phyloP scores from a whole-genome alignment of 2,797 vertebrate species.

The Hephaestus fuliginosus region DNA sequence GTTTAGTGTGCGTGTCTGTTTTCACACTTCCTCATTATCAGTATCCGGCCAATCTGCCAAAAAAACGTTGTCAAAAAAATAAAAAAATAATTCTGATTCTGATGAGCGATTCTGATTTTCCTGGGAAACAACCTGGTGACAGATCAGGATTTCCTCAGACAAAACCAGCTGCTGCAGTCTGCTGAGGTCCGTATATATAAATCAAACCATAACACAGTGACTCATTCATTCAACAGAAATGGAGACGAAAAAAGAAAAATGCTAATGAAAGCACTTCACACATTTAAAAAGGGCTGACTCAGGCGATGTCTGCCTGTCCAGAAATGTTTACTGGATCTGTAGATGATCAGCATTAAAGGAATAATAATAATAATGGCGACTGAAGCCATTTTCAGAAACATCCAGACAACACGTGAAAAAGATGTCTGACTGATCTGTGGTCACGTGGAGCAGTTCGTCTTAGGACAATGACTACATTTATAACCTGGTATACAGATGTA shows the following conservation, averaged over 20 bases:
- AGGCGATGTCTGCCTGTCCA: background rate
- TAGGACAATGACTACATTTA: background rate
- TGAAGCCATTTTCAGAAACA: constrained; percentile 2
- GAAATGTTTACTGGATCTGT: constrained; percentile 16
- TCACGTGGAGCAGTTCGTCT: constrained; percentile 27
- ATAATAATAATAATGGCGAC: background rate
- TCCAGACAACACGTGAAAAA: background rate
- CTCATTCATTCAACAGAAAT: constrained; percentile 46
- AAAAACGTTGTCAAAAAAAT: background rate
- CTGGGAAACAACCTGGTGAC: constrained; percentile 38
- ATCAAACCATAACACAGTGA: constrained; percentile 24
- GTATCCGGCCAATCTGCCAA: background rate
- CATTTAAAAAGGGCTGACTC: constrained; percentile 16
- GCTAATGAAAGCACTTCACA: constrained; percentile 29
- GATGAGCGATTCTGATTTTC: constrained; percentile 25
- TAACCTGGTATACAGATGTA: background rate
- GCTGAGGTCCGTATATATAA: constrained; percentile 38
- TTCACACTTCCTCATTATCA: constrained; percentile 56
- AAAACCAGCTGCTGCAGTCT: constrained; percentile 38
- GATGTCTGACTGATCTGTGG: background rate
- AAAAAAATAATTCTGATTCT: background rate
- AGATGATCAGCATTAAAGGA: constrained; percentile 17
- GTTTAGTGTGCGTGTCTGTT: background rate
- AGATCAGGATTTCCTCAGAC: constrained; percentile 56
- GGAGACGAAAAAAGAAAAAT: background rate